Conservation (phyloP, 2,797 vertebrate species). For the Eptatretus atami region DNA sequence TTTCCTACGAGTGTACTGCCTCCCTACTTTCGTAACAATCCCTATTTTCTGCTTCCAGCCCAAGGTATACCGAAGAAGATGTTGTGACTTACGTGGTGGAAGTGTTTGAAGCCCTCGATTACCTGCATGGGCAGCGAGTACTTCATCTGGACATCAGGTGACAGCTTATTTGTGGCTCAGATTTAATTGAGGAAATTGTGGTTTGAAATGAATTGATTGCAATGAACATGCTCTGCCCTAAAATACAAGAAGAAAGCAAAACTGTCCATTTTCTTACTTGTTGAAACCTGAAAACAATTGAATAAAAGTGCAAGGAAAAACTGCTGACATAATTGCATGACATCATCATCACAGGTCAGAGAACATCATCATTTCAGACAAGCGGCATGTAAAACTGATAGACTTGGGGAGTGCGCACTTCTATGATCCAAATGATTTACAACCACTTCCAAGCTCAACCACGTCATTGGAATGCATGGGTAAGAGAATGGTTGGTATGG, state of each 20-base stretch:
- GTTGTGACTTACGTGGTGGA: slow-evolving; percentile 58
- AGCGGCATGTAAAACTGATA: slow-evolving; percentile 69
- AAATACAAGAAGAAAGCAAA: no score
- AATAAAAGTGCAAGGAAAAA: no score
- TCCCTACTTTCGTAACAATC: not conserved
- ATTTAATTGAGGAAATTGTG: no score
- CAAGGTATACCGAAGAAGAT: slow-evolving; percentile 82
- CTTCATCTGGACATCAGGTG: slow-evolving; percentile 69
- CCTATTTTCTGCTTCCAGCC: slow-evolving; percentile 18
- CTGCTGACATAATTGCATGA: no score
- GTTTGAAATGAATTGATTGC: no score
- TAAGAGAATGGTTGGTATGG: slow-evolving; percentile 16
- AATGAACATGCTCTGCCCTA: no score
- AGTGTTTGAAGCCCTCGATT: slow-evolving; percentile 67
- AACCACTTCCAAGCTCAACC: slow-evolving; percentile 38
- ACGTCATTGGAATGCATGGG: slow-evolving; percentile 83
- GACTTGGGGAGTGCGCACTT: slow-evolving; percentile 74
- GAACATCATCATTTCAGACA: slow-evolving; percentile 46
- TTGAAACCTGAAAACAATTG: no score
- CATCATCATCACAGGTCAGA: slow-evolving; percentile 17
- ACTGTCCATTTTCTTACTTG: no score
- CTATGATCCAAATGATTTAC: slow-evolving; percentile 62
- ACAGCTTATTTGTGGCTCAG: no score
- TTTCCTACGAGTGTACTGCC: no score
- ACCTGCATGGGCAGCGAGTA: slow-evolving; percentile 45